Evolutionary conservation across 1,140 invertebrate species (phyloP), one percentile per base, ranked within the genome.

Genomic region (Drosophila prosaltans): DNA sequence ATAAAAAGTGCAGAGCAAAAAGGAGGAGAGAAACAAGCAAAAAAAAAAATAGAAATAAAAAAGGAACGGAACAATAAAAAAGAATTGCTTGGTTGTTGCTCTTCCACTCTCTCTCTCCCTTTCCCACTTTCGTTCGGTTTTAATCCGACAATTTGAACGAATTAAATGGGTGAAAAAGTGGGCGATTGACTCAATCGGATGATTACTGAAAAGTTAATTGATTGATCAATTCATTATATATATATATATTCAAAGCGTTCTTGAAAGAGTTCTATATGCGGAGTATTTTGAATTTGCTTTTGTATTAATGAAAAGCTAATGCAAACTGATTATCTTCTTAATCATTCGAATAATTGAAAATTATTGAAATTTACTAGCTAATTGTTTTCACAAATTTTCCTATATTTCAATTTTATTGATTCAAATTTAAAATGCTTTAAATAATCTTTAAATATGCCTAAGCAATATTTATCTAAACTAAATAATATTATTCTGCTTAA

Each of bases 201-300:
- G 45, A 51, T 21, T 51, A 51, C 21, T 26, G 21, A 51, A 24
- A 10, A 24, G 45, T 51, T 51, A 51, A 51, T 51, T 51, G 45
- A 51, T 51, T 51, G 45, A 51, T 51, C 45, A 51, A 51, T 51
- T 26, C 16, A 48, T 51, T 51, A 51, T 51, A 51, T 36, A 30
- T 30, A 30, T 30, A 30, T 30, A 30, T 30, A 30, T 16, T 16
- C 16, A 16, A 16, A 16, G 16, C 16, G 16, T 16, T 16, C 16
- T 16, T 16, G 16, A 16, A 16, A 16, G 16, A 16, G 16, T 16
- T 16, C 16, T 16, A 16, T 16, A 16, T 16, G 16, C 16, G 16
- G 16, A 16, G 16, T 16, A 16, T 16, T 16, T 16, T 16, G 16
- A 16, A 16, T 16, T 16, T 16, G 16, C 16, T 16, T 16, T 16